These are phyloP conservation scores for Hyposoter dolosus DNA, from an alignment of 2,888 invertebrate genomes.

Conservation along the genomic window DNA sequence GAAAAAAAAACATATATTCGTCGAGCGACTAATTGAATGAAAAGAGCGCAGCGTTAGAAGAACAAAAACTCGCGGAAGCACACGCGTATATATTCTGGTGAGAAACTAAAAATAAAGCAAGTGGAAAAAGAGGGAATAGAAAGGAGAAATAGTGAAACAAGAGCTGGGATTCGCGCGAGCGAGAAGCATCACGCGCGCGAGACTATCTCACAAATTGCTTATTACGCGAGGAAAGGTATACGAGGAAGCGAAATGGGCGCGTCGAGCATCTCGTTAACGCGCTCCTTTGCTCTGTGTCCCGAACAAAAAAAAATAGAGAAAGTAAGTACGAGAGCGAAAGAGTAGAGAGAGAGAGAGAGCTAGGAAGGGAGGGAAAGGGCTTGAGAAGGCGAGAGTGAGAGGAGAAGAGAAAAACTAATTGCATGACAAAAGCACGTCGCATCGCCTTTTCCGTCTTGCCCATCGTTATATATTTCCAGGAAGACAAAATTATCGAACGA, in stretches of 20 bases:
- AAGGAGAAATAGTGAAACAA: slow-evolving; percentile 39
- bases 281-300: slow-evolving; percentile 52
- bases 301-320: slow-evolving; percentile 27
- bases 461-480: background rate
- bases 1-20: slow-evolving; percentile 5
- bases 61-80: slow-evolving; percentile 11
- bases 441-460: slow-evolving; percentile 38
- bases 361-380: slow-evolving; percentile 5
- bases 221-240: slow-evolving; percentile 59
- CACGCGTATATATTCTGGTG: slow-evolving; percentile 4
- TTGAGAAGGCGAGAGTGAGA: slow-evolving; percentile 23
- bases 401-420: slow-evolving; percentile 56
- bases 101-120: slow-evolving; percentile 37
- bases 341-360: slow-evolving; percentile 7
- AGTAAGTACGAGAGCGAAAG: background rate
- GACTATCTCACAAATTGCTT: slow-evolving; percentile 63
- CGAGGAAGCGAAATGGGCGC: slow-evolving; percentile 44
- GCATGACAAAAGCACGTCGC: slow-evolving; percentile 60
- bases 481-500: background rate
- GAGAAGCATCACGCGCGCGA: slow-evolving; percentile 37
- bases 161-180: slow-evolving; percentile 29
- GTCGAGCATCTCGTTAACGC: slow-evolving; percentile 73
- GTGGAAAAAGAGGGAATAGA: slow-evolving; percentile 25
- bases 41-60: slow-evolving; percentile 21
- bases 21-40: slow-evolving; percentile 51